These are phyloP conservation scores for Holothuria glaberrima DNA, from an alignment of 35 echinoderm and acorn worm species.

Conservation along the genomic window DNA sequence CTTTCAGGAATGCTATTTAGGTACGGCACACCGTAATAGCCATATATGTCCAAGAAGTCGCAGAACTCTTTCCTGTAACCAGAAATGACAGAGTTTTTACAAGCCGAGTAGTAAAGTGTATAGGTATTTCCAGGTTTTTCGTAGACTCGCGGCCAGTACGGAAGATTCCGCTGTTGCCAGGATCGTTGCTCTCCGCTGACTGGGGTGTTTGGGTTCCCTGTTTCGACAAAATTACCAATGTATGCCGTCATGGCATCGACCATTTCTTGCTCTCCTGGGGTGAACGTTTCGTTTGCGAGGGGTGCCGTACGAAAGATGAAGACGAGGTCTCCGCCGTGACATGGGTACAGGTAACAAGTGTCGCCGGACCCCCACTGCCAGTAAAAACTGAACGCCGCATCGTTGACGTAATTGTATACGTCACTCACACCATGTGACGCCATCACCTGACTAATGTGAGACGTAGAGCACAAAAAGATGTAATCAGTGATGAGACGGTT, in stretches of 20 bases:
- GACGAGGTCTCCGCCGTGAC: slow-evolving; percentile 38
- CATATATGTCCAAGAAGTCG: not conserved
- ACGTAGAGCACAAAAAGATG: slow-evolving; percentile 34
- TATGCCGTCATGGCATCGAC: slow-evolving; percentile 32
- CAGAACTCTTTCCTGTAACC: slow-evolving; percentile 24
- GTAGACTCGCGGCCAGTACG: not conserved
- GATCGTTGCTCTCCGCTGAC: too few species aligned
- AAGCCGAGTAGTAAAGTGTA: not conserved
- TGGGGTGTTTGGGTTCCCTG: slow-evolving; percentile 42
- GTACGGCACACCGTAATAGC: not conserved
- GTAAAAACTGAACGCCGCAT: slow-evolving; percentile 20
- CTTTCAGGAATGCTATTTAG: not conserved
- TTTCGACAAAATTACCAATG: slow-evolving; percentile 50
- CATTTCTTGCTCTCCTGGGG: slow-evolving; percentile 26
- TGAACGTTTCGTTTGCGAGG: slow-evolving; percentile 14
- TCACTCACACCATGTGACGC: slow-evolving; percentile 10
- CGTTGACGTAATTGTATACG: slow-evolving; percentile 44
- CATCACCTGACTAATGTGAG: not conserved
- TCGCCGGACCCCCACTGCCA: not conserved
- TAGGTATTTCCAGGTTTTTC: slow-evolving; percentile 9
- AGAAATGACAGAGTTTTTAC: not conserved
- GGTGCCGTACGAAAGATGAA: slow-evolving; percentile 44
- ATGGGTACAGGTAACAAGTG: slow-evolving; percentile 25
- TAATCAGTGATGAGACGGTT: slow-evolving; percentile 10
- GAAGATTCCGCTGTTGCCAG: not conserved